Evolutionary conservation across 2,888 invertebrate species (phyloP).

Genomic region (Ormyrus pomaceus): DNA sequence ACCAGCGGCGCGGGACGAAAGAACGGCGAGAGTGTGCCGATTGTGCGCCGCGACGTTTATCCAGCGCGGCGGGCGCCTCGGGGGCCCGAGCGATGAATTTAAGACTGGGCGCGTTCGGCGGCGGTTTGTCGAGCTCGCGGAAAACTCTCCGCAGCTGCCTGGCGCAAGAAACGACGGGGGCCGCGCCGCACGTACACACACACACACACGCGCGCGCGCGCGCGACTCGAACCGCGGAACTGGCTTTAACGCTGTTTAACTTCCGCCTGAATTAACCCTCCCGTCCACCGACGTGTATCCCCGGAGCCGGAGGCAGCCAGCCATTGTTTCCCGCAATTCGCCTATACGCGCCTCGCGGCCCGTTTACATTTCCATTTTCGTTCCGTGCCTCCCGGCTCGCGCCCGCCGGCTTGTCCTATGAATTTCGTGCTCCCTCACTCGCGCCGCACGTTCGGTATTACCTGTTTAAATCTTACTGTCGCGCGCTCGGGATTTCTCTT

Average conservation of each 20-base stretch:
- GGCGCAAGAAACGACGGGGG: not conserved
- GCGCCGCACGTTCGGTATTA: too few relatives aligned
- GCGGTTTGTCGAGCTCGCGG: not conserved
- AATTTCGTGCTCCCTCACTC: not conserved
- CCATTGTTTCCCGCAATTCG: too few relatives aligned
- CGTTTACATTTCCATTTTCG: constrained; percentile 32
- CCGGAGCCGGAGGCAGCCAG: too few relatives aligned
- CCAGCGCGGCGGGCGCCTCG: constrained; percentile 16
- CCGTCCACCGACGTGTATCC: constrained; percentile 38
- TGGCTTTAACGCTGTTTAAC: constrained; percentile 66
- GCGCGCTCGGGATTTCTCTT: too few relatives aligned
- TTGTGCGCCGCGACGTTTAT: not conserved
- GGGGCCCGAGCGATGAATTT: constrained; percentile 47
- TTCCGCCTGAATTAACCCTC: constrained; percentile 71
- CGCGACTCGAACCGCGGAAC: not conserved
- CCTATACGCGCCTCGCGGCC: constrained; percentile 17
- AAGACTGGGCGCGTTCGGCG: constrained; percentile 25
- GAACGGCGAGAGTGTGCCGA: constrained; percentile 40
- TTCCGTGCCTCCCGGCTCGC: constrained; percentile 7
- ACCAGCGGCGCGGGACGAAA: not conserved
- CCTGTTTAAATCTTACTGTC: too few relatives aligned
- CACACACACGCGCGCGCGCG: not conserved
- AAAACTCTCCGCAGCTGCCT: not conserved
- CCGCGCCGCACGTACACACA: not conserved
- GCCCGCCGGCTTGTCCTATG: not conserved